Base-by-base conservation (phyloP, 2,888 invertebrate genomes). In the Laspeyria flexula region DNA sequence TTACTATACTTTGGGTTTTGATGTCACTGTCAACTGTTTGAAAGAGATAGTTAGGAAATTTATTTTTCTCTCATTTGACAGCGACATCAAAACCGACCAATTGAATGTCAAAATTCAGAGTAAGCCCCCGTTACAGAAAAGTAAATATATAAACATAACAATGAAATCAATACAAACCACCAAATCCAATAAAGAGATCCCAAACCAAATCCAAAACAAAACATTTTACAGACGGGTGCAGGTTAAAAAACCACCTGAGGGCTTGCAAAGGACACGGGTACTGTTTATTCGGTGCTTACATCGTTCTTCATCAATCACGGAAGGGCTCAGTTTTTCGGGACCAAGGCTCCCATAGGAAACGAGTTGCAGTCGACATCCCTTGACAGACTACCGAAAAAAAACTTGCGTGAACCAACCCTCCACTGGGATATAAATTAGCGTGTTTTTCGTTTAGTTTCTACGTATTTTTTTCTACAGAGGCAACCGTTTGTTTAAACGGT, bases 291-390 rank as follows among this genome's bases (percentile, higher is more conserved):
- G 81, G 66, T 76, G 75, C 81, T 81, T 81, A 80, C 79, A 77
- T 75, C 73, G 76, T 71, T 79, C 76, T 79, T 81, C 89, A 91
- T 91, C 88, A 90, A 91, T 91, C 91, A 90, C 88, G 63, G 69
- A 68, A 66, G 55, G 72, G 76, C 74, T 79, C 79, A 72, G 81
- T 86, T 90, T 90, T 89, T 87, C 79, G 77, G 79, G 81, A 77
- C 74, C 78, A 83, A 80, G 79, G 78, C 73, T 81, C 88, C 85
- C 88, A 43, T 40, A 78, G 82, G 85, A 80, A 71, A 63, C 68
- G 72, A 71, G 72, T 71, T 78, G 75, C 75, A 81, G 64, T 68
- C 71, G 79, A 81, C 77, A 72, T 74, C 74, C 71, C 79, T 65
- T 72, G 79, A 79, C 73, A 65, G 63, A 65, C 65, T 53, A 60